A percentile compares a stretch with the other conserved stretches of the same genome.
Conservation (phyloP, 1,140 invertebrate species). For the Drosophila chauvacae region DNA sequence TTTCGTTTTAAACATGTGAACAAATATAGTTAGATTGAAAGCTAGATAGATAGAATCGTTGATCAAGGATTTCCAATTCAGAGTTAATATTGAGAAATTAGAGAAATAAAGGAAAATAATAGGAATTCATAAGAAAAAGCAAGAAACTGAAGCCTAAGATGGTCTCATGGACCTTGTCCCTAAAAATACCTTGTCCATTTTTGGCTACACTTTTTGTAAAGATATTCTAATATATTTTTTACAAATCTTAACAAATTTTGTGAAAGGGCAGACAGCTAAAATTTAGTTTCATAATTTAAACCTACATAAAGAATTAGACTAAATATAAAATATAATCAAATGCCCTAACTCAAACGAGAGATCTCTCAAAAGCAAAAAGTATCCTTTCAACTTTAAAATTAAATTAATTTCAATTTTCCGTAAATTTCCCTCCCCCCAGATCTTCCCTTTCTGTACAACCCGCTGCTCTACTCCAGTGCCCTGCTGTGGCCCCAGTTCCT, state of each 20-base stretch:
- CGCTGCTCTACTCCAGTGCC: slow-evolving; percentile 81
- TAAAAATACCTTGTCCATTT: background rate
- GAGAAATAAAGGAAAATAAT: no score
- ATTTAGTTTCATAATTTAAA: background rate
- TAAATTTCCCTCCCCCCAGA: slow-evolving; percentile 36
- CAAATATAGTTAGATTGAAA: background rate
- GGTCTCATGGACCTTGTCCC: background rate
- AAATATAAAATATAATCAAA: background rate
- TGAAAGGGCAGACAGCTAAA: no score
- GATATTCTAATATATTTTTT: background rate
- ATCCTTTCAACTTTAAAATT: background rate
- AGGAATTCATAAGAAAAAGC: no score
- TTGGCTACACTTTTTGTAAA: background rate
- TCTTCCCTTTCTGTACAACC: slow-evolving; percentile 80
- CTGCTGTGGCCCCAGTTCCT: slow-evolving; percentile 81
- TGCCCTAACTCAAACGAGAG: background rate
- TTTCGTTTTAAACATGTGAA: no score
- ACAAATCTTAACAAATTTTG: background rate
- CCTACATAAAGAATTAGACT: background rate
- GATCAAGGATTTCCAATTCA: background rate
- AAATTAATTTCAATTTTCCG: background rate
- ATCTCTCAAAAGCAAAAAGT: background rate
- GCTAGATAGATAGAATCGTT: no score
- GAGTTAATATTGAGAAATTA: fast-evolving
- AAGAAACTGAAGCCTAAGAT: no score